A percentile compares a stretch with the other conserved stretches of the same genome.
These are phyloP conservation scores for Porites cylindrica DNA, from an alignment of 92 coral and sea anemone genomes.

Conservation along the genomic window DNA sequence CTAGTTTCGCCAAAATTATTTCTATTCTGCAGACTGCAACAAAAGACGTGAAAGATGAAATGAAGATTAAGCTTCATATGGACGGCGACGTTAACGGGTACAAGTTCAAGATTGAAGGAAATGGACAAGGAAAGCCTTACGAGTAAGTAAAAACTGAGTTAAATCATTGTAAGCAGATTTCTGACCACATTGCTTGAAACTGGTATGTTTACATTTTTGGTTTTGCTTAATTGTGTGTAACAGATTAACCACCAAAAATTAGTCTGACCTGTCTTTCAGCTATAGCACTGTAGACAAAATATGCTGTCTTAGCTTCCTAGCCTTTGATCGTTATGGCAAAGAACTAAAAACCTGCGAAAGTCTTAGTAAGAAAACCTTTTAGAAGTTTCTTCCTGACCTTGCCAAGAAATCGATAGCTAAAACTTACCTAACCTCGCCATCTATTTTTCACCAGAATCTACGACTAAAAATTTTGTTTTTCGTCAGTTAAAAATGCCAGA, in stretches of 20 bases:
- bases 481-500: background rate
- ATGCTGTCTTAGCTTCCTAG: too few species aligned
- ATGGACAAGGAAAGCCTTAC: slow-evolving; percentile 25
- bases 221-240: background rate
- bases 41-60: background rate
- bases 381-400: background rate
- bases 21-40: background rate
- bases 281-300: too few species aligned
- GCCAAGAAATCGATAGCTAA: background rate
- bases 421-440: background rate
- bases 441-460: background rate
- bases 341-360: too few species aligned
- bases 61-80: background rate
- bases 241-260: too few species aligned
- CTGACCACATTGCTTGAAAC: background rate
- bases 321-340: too few species aligned
- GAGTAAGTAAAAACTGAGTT: background rate
- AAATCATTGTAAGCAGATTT: too few species aligned
- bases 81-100: background rate
- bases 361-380: too few species aligned
- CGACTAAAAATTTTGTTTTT: background rate
- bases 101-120: slow-evolving; percentile 21
- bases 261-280: too few species aligned
- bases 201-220: background rate
- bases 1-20: background rate